phyloP scores from a whole-genome alignment of 2,888 invertebrate species.

The Megastigmus dorsalis region DNA sequence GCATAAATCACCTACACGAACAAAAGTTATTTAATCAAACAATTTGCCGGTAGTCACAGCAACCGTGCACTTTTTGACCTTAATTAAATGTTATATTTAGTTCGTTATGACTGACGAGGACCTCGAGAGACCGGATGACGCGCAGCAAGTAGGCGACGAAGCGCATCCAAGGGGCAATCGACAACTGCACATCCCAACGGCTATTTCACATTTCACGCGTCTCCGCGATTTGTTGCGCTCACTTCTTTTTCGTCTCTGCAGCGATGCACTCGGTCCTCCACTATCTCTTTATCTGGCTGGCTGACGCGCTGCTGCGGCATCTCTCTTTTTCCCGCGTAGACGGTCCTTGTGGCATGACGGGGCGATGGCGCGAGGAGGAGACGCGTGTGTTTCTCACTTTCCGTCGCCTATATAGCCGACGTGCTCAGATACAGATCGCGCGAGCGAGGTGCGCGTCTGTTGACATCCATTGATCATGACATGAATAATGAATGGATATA shows the following conservation, averaged over 20 bases:
- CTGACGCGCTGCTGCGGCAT: too few species aligned
- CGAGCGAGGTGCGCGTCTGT: conserved; percentile 57
- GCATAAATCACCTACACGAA: too few species aligned
- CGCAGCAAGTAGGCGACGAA: background rate
- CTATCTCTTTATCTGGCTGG: background rate
- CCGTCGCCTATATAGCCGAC: background rate
- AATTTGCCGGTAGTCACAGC: too few species aligned
- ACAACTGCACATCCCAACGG: background rate
- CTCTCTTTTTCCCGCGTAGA: background rate
- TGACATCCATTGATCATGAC: conserved; percentile 69
- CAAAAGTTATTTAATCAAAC: too few species aligned
- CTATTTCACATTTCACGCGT: conserved; percentile 1
- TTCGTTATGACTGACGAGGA: too few species aligned
- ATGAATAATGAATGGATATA: conserved; percentile 69
- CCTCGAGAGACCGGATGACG: too few species aligned
- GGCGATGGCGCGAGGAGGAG: too few species aligned
- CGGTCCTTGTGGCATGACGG: conserved; percentile 11
- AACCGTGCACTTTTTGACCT: too few species aligned
- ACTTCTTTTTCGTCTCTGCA: background rate
- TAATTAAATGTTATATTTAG: too few species aligned
- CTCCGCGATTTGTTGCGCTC: background rate
- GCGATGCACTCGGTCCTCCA: background rate
- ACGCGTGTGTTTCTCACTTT: conserved; percentile 37
- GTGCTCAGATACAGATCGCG: conserved; percentile 65
- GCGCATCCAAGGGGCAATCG: background rate